phyloP scores from a whole-genome alignment of 2,888 invertebrate species.

The Mimumesa dahlbomi region DNA sequence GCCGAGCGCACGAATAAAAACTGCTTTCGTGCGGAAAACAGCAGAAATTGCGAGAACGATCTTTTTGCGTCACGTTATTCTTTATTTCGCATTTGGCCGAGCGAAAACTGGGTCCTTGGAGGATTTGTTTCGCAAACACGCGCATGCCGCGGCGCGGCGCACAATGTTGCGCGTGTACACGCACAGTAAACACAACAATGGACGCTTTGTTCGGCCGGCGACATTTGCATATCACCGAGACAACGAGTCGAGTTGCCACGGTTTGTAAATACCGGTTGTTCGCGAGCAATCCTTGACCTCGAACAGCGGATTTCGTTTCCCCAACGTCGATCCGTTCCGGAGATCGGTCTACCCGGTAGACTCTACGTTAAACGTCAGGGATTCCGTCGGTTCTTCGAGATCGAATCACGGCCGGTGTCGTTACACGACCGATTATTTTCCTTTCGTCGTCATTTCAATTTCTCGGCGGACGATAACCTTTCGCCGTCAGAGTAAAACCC shows the following conservation, averaged over 20 bases:
- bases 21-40: not conserved
- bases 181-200: constrained; percentile 52
- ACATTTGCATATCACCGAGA: constrained; percentile 35
- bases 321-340: too few species aligned
- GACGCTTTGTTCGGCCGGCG: constrained; percentile 53
- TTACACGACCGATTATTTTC: too few species aligned
- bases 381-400: too few species aligned
- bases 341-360: not conserved
- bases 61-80: not conserved
- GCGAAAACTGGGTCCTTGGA: too few species aligned
- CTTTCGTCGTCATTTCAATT: too few species aligned
- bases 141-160: not conserved
- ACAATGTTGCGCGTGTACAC: constrained; percentile 4
- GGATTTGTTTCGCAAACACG: not conserved
- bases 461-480: too few species aligned
- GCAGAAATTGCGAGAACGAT: not conserved
- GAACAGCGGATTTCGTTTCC: not conserved
- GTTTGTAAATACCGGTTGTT: constrained; percentile 41
- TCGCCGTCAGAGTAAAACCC: not conserved
- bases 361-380: too few species aligned
- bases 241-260: constrained; percentile 27
- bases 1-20: too few species aligned
- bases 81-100: too few species aligned
- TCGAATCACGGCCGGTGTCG: not conserved
- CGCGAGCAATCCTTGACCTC: constrained; percentile 51